Base-by-base conservation (phyloP, 2,888 invertebrate species). In the Andricus quercusramuli region DNA sequence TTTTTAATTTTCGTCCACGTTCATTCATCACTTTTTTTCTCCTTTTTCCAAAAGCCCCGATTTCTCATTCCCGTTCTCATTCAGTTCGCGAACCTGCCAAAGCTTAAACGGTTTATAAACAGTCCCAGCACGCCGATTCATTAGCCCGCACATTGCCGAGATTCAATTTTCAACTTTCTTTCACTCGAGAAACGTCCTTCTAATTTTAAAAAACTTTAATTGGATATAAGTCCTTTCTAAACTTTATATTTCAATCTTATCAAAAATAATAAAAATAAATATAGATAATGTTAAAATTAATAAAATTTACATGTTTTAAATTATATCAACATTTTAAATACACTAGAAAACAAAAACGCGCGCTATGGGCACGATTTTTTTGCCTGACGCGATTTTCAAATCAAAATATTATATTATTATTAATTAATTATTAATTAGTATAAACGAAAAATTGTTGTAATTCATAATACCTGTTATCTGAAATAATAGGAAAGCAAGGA, bases 41-140 rank as follows among this genome's bases (percentile, higher is more conserved):
- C 80, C 83, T 82, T 79, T 80, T 78, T 81, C 82, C 80, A 82
- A 84, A 79, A 82, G 82, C 85, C 82, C 81, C 81, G 78, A 80
- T 84, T 84, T 86, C 82, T 86, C 86, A 80, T 84, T 84, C 78
- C 82, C 84, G 83, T 86, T 85, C 84, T 86, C 85, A 70, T 83
- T 78, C 83, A 82, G 81, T 85, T 85, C 85, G 86, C 83, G 82
- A 87, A 86, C 81, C 86, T 88, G 87, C 88, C 88, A 88, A 88
- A 86, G 86, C 86, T 89, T 90, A 90, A 90, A 90, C 89, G 88
- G 86, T 88, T 89, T 90, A 89, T 89, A 89, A 90, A 90, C 89
- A 89, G 89, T 86, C 85, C 86, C 85, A 84, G 83, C 86, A 83
- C 83, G 85, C 79, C 85, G 83, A 90, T 90, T 89, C 88, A 90